Percentiles rank a stretch among this genome's conserved stretches.
Conservation (phyloP, 1,140 invertebrate genomes). For the honey bee (Apis mellifera) region Amel_HAv3.1 CM009935.2:4721001-4721500, state of each 20-base stretch:
- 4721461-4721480: slow-evolving; percentile 78
- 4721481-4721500: slow-evolving; percentile 75
- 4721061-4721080: slow-evolving; percentile 83
- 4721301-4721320: slow-evolving; percentile 76
- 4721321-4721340: slow-evolving; percentile 61
- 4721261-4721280: slow-evolving; percentile 70
- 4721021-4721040: slow-evolving; percentile 86
- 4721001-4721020: slow-evolving; percentile 87
- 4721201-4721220: slow-evolving; percentile 87
- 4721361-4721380: slow-evolving; percentile 34
- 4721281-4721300: slow-evolving; percentile 76
- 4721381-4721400: slow-evolving; percentile 72
- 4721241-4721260: slow-evolving; percentile 81
- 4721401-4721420: slow-evolving; percentile 86
- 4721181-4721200: slow-evolving; percentile 83
- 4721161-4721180: slow-evolving; percentile 91
- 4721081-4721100: slow-evolving; percentile 87
- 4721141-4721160: slow-evolving; percentile 88
- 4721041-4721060: slow-evolving; percentile 83
- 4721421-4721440: slow-evolving; percentile 85
- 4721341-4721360: slow-evolving; percentile 68
- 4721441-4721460: slow-evolving; percentile 76
- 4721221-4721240: slow-evolving; percentile 87
- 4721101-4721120: slow-evolving; percentile 88
- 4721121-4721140: slow-evolving; percentile 87